Percentiles rank a stretch among this genome's conserved stretches.
These are phyloP conservation scores for Perizoma flavofasciatum DNA, from an alignment of 2,888 invertebrate species.

Conservation along the genomic window DNA sequence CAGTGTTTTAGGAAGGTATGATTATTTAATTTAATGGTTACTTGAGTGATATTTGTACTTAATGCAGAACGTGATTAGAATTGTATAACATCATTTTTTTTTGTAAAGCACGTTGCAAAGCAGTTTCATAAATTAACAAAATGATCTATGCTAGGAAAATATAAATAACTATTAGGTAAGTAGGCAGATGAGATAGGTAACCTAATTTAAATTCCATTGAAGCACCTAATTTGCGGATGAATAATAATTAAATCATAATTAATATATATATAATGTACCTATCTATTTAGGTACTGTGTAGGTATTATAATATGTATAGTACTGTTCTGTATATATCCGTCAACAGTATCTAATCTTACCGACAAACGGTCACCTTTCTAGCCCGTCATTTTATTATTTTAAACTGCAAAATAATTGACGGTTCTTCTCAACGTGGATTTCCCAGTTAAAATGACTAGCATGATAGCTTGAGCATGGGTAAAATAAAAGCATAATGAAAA, in stretches of 20 bases:
- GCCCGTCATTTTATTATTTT: slow-evolving; percentile 19
- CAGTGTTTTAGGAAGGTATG: slow-evolving; percentile 1
- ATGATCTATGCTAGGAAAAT: too few species aligned
- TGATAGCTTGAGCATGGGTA: neutral
- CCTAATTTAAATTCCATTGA: too few species aligned
- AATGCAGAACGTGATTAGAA: slow-evolving; percentile 12
- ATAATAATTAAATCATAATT: too few species aligned
- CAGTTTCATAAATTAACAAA: too few species aligned
- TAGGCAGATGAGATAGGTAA: too few species aligned
- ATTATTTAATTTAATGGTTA: slow-evolving; percentile 17
- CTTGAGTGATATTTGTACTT: neutral
- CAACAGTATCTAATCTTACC: slow-evolving; percentile 18
- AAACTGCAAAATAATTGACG: slow-evolving; percentile 27
- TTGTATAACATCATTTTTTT: neutral
- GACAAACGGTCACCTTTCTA: slow-evolving; percentile 34
- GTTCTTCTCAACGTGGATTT: slow-evolving; percentile 20
- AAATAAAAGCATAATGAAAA: neutral
- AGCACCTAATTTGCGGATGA: too few species aligned
- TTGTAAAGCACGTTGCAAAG: too few species aligned
- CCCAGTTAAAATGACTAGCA: slow-evolving; percentile 9
- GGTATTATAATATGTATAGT: too few species aligned
- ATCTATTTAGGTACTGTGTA: too few species aligned
- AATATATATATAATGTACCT: too few species aligned
- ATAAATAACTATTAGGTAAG: too few species aligned
- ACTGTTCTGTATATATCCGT: slow-evolving; percentile 12